phyloP scores from a whole-genome alignment of 2,797 vertebrate species.

The Galaxias olidus region DNA sequence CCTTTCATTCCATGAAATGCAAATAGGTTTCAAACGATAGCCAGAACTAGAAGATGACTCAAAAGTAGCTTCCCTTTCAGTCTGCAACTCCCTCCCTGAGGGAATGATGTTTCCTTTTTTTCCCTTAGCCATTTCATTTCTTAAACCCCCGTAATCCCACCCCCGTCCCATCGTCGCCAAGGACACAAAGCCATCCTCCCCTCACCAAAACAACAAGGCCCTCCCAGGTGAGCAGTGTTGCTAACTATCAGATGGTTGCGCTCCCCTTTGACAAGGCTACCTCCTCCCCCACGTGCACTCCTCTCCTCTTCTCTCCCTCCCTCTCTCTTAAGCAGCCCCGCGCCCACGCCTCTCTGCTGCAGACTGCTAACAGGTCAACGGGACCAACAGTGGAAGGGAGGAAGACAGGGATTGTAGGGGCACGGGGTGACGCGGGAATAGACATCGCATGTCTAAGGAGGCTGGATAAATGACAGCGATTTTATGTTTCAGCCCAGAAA shows the following conservation, averaged over 20 bases:
- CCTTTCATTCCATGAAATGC: slow-evolving; percentile 4
- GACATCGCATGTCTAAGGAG: no score
- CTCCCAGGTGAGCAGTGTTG: slow-evolving; percentile 66
- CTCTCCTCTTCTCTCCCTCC: neutral
- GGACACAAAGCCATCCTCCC: slow-evolving; percentile 63
- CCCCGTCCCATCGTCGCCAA: slow-evolving; percentile 69
- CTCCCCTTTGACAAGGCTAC: neutral
- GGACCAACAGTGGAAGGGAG: neutral
- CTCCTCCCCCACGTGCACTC: slow-evolving; percentile 15
- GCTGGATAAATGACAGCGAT: no score
- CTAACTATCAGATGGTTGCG: slow-evolving; percentile 44
- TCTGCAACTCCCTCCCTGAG: slow-evolving; percentile 42
- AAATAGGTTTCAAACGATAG: neutral
- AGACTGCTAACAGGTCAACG: neutral
- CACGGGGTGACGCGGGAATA: no score
- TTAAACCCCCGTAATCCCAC: slow-evolving; percentile 56
- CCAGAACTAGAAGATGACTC: slow-evolving; percentile 13
- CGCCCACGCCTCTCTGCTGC: slow-evolving; percentile 13
- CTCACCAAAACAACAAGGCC: slow-evolving; percentile 64
- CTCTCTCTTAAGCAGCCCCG: slow-evolving; percentile 1
- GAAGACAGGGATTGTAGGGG: no score
- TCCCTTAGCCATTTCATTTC: slow-evolving; percentile 64
- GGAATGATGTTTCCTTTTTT: slow-evolving; percentile 61
- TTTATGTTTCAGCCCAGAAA: no score
- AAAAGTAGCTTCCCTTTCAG: neutral